These are phyloP conservation scores for Schizaphis graminum DNA, from an alignment of 2,888 invertebrate genomes.

Conservation along the genomic window DNA sequence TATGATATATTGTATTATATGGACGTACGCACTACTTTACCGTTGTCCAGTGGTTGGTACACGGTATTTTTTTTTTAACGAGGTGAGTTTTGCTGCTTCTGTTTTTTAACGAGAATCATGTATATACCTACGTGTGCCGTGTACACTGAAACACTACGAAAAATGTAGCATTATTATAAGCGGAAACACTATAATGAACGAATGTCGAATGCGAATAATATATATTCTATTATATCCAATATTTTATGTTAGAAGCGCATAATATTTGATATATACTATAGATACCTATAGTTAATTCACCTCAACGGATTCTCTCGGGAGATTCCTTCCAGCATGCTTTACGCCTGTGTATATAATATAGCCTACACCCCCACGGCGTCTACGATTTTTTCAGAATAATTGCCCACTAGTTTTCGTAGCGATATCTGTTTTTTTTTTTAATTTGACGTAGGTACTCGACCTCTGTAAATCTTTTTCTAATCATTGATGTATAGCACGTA, in stretches of 20 bases:
- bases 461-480: not conserved
- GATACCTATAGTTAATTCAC: not conserved
- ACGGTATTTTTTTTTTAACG: conserved; percentile 7
- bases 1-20: not conserved
- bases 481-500: not conserved
- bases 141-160: not conserved
- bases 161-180: conserved; percentile 3
- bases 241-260: not conserved
- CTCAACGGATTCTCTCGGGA: not conserved
- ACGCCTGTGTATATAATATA: not conserved
- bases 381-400: not conserved
- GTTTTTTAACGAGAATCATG: not conserved
- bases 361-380: not conserved
- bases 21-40: not conserved
- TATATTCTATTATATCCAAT: not conserved
- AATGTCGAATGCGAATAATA: not conserved
- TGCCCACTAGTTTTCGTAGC: not conserved
- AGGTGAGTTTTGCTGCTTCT: not conserved
- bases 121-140: not conserved
- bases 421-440: not conserved
- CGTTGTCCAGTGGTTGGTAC: not conserved
- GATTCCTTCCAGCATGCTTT: not conserved
- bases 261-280: not conserved
- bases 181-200: not conserved
- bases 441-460: not conserved